Conservation (phyloP, 2,888 invertebrate species). For the Calameuta filiformis region DNA sequence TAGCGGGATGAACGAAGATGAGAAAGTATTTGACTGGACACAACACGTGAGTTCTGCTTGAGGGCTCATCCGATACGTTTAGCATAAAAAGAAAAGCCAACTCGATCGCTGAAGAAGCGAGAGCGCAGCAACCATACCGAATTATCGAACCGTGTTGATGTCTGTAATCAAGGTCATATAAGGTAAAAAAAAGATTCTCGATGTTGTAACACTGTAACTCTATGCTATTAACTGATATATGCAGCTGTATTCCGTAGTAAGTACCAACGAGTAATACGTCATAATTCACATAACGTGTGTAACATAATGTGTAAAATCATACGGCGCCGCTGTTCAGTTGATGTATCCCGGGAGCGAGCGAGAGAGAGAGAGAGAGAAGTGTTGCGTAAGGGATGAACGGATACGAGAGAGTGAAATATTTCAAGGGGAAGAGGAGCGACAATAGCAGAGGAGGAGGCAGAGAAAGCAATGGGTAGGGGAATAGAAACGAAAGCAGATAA, state of each 20-base stretch:
- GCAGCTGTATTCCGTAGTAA: slow-evolving; percentile 57
- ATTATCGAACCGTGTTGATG: slow-evolving; percentile 7
- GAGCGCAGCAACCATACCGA: slow-evolving; percentile 6
- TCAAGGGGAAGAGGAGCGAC: neutral
- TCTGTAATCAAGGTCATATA: slow-evolving; percentile 7
- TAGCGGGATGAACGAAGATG: slow-evolving; percentile 1
- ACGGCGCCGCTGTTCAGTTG: neutral
- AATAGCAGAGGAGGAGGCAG: slow-evolving; percentile 10
- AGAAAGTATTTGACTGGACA: slow-evolving; percentile 6
- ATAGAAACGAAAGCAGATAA: neutral
- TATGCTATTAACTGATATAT: slow-evolving; percentile 58
- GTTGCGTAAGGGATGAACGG: neutral
- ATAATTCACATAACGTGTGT: slow-evolving; percentile 30
- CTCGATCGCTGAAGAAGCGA: neutral
- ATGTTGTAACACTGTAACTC: slow-evolving; percentile 63
- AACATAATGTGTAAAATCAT: slow-evolving; percentile 1
- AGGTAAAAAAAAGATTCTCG: slow-evolving; percentile 50
- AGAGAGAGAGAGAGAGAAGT: neutral
- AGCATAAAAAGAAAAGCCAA: neutral
- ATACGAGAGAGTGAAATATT: neutral
- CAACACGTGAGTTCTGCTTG: neutral
- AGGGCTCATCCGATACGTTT: neutral
- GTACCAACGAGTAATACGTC: slow-evolving; percentile 32
- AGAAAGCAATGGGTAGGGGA: neutral
- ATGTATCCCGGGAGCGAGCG: neutral